Base-by-base conservation (phyloP, 2,888 invertebrate species). In the Stenotaenia linearis region DNA sequence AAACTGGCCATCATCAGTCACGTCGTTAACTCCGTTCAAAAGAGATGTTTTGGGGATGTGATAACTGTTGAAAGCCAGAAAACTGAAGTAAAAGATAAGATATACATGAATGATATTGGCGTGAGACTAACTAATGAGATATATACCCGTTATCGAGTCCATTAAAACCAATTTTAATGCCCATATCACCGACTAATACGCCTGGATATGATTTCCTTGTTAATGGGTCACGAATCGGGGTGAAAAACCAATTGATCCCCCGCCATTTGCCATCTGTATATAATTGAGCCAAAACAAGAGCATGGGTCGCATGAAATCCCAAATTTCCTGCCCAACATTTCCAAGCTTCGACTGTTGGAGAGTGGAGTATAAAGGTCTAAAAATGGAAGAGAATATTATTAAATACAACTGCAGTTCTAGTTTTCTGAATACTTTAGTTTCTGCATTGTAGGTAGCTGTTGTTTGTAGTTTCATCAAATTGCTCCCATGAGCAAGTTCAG, bases 131-230 rank as follows among this genome's bases (percentile, higher is more conserved):
- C 45, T 25, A 74, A 69, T 37, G 45, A 69, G 83, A 83, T 87
- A 83, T 84, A 87, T 84, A 94, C 93, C 98, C 98, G 88, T 98
- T 98, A 85, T 98, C 98, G 45, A 97, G 87, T 1, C 96, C 97
- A 86, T 97, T 95, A 9, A 96, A 89, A 0, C 94, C 97, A 61
- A 94, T 89, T 87, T 98, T 98, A 85, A 93, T 93, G 0, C 98
- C 98, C 88, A 98, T 90, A 85, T 98, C 97, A 0, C 97, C 97
- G 0, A 97, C 92, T 0, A 89, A 90, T 0, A 98, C 90, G 0
- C 96, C 96, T 0, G 94, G 91, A 84, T 88, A 90, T 0, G 94
- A 90, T 79, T 90, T 84, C 84, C 93, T 85, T 0, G 93, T 94
- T 80, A 89, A 87, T 0, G 91, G 90, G 86, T 94, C 91, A 3